Percentiles rank a stretch among this genome's conserved stretches.
phyloP scores from a whole-genome alignment of 1,140 invertebrate genomes.

The Lamellibrachia luymesi region DNA sequence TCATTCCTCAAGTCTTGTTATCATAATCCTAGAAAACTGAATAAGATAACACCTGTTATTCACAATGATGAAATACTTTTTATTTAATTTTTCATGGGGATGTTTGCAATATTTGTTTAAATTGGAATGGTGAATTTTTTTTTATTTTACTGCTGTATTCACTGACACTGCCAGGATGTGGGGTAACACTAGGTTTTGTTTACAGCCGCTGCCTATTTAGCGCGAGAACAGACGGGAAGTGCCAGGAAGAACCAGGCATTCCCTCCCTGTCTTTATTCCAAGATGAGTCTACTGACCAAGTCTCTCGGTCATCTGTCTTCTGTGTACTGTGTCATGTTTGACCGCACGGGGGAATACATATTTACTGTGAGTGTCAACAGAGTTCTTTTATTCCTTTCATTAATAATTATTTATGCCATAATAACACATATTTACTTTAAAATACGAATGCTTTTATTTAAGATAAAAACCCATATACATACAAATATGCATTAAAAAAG shows the following conservation, averaged over 20 bases:
- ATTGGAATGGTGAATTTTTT: too few species aligned
- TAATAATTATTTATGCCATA: not conserved
- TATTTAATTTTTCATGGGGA: too few species aligned
- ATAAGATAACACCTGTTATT: too few species aligned
- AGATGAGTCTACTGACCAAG: conserved; percentile 71
- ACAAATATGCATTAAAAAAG: too few species aligned
- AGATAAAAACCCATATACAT: not conserved
- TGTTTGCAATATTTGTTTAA: too few species aligned
- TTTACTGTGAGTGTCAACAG: conserved; percentile 71
- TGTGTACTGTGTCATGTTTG: conserved; percentile 94
- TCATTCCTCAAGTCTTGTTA: conserved; percentile 14
- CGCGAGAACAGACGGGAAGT: conserved; percentile 69
- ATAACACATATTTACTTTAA: not conserved
- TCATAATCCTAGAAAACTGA: too few species aligned
- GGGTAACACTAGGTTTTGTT: conserved; percentile 19
- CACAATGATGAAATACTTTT: too few species aligned
- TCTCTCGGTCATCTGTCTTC: conserved; percentile 92
- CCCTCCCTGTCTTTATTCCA: conserved; percentile 71
- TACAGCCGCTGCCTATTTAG: conserved; percentile 68
- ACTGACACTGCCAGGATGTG: not conserved
- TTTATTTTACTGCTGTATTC: too few species aligned
- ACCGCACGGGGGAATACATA: conserved; percentile 86
- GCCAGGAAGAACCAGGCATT: conserved; percentile 65
- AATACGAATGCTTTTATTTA: conserved; percentile 5
- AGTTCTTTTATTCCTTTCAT: not conserved